Percentiles rank a stretch among this genome's conserved stretches.
Conservation (phyloP, 2,113 vertebrate genomes). For the Odobenus rosmarus region DNA sequence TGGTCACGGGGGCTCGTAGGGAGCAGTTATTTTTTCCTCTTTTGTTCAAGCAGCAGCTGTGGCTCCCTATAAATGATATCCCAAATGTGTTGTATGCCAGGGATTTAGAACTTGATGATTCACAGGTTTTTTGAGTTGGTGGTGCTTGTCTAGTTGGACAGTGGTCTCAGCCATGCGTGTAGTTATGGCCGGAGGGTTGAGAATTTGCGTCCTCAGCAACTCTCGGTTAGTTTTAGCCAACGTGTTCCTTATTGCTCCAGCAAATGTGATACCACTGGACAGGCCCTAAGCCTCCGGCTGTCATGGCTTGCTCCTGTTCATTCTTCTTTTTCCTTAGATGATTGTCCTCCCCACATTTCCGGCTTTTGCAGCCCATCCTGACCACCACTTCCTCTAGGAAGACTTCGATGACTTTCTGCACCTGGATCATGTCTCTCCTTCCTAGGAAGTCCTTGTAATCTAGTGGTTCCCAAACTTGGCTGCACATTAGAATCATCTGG, state of each 20-base stretch:
- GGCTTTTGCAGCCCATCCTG: neutral
- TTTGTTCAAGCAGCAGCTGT: conserved; percentile 78
- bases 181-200: neutral
- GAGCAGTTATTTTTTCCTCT: conserved; percentile 74
- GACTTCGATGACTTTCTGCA: neutral
- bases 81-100: conserved; percentile 36
- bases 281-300: accelerated
- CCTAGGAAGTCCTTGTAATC: neutral
- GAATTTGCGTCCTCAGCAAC: neutral
- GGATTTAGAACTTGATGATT: conserved; percentile 71
- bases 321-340: neutral
- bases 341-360: neutral
- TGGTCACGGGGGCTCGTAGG: neutral
- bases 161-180: neutral
- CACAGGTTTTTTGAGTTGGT: conserved; percentile 60
- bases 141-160: conserved; percentile 32
- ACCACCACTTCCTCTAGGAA: neutral
- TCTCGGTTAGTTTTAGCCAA: neutral
- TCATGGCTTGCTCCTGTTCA: neutral
- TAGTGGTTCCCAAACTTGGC: neutral
- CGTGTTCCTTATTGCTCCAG: neutral
- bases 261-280: neutral
- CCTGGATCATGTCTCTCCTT: neutral
- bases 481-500: neutral
- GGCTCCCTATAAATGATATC: conserved; percentile 70